Evolutionary conservation across 1,140 invertebrate species (phyloP).

Genomic region (Hycleus cichorii): DNA sequence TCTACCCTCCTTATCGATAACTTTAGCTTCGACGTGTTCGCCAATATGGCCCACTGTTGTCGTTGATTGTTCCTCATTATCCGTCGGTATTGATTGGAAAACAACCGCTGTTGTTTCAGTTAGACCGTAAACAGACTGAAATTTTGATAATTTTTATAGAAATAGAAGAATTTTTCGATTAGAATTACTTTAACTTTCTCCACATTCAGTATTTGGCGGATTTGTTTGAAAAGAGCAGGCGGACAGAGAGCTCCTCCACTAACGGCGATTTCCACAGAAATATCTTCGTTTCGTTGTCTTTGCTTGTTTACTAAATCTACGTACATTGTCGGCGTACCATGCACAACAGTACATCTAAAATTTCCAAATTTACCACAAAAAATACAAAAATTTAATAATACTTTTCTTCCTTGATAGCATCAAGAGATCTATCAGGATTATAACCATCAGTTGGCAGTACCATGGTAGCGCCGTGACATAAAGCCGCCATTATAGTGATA

Average conservation of each 20-base stretch:
- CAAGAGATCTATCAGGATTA: conserved; percentile 58
- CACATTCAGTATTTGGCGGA: conserved; percentile 38
- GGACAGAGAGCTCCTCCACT: conserved; percentile 72
- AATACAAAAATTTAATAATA: conserved; percentile 32
- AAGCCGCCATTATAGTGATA: conserved; percentile 53
- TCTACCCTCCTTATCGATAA: conserved; percentile 60
- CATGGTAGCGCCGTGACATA: conserved; percentile 60
- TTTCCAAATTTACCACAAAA: background rate
- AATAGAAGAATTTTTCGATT: background rate
- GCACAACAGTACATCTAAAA: conserved; percentile 65
- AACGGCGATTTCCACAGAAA: conserved; percentile 50
- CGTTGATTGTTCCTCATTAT: conserved; percentile 57
- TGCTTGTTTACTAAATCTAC: conserved; percentile 67
- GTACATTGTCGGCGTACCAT: conserved; percentile 96
- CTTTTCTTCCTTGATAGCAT: conserved; percentile 63
- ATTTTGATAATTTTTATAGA: conserved; percentile 4
- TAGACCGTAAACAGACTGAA: conserved; percentile 76
- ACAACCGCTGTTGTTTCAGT: conserved; percentile 77
- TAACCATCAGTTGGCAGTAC: conserved; percentile 64
- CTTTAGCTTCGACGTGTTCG: conserved; percentile 73
- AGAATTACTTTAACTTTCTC: conserved; percentile 33
- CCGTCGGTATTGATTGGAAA: conserved; percentile 59
- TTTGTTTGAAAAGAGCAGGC: conserved; percentile 59
- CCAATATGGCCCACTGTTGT: conserved; percentile 70
- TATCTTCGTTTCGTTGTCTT: conserved; percentile 43